Conservation (phyloP, 2,888 invertebrate genomes). For the Coelogynopora nodosa region DNA sequence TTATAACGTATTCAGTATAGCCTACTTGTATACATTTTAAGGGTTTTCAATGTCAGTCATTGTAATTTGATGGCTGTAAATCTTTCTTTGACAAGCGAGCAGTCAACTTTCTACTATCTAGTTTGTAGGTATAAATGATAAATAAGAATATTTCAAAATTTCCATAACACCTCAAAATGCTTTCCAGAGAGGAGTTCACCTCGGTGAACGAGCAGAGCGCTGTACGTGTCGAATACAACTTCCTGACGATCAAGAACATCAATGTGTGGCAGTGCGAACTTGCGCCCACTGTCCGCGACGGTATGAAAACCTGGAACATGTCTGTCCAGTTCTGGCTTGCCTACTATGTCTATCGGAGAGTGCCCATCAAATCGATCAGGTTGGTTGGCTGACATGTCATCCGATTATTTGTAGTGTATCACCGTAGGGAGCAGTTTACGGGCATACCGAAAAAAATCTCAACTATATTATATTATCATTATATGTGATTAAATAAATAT, state of each 20-base stretch:
- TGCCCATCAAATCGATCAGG: constrained; percentile 35
- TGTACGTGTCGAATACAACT: constrained; percentile 61
- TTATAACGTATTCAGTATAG: no score
- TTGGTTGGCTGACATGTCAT: no score
- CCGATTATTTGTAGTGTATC: no score
- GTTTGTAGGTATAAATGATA: no score
- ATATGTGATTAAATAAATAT: no score
- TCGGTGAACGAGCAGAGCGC: neutral
- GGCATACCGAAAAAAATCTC: no score
- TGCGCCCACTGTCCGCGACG: constrained; percentile 76
- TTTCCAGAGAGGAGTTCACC: neutral
- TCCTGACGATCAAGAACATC: constrained; percentile 68
- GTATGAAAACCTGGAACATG: constrained; percentile 90
- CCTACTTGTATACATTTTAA: no score
- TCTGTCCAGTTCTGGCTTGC: constrained; percentile 95
- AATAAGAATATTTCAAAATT: no score
- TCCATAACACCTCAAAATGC: neutral
- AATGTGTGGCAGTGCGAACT: constrained; percentile 78
- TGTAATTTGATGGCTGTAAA: neutral
- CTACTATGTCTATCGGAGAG: constrained; percentile 78
- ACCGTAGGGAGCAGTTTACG: no score
- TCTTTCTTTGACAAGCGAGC: neutral
- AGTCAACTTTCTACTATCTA: neutral
- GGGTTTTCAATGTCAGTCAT: no score
- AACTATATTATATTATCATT: no score